A percentile compares a stretch with the other conserved stretches of the same genome.
Evolutionary conservation across 2,113 vertebrate genomes (phyloP).

Genomic region (Osmerus mordax): DNA sequence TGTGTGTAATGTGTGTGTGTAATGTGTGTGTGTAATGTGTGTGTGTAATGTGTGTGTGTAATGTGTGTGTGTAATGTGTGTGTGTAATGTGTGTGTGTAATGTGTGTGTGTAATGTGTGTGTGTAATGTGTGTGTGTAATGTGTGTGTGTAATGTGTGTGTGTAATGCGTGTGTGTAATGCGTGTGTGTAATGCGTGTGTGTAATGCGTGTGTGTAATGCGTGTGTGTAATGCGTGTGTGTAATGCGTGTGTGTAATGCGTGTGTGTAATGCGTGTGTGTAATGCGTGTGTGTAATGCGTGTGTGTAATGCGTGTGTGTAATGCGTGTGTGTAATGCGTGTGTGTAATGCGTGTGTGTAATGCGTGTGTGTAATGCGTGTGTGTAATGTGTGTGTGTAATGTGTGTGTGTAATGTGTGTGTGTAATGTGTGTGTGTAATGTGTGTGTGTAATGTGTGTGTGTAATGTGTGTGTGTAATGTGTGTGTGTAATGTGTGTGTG

Average conservation of each 20-base stretch:
- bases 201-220: too few relatives aligned
- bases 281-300: background rate
- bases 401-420: too few relatives aligned
- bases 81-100: background rate
- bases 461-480: too few relatives aligned
- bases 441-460: conserved; percentile 2
- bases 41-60: background rate
- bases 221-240: background rate
- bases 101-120: background rate
- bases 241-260: background rate
- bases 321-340: conserved; percentile 15
- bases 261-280: conserved; percentile 1
- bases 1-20: conserved; percentile 4
- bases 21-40: too few relatives aligned
- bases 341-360: background rate
- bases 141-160: background rate
- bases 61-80: background rate
- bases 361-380: too few relatives aligned
- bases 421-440: too few relatives aligned
- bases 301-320: background rate
- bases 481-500: background rate
- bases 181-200: background rate
- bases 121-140: background rate
- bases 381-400: conserved; percentile 7
- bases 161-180: too few relatives aligned